A percentile compares a stretch with the other conserved stretches of the same genome.
These are phyloP conservation scores for Hypotaenidia philippensis DNA, from an alignment of 2,797 vertebrate genomes.

Conservation along the genomic window DNA sequence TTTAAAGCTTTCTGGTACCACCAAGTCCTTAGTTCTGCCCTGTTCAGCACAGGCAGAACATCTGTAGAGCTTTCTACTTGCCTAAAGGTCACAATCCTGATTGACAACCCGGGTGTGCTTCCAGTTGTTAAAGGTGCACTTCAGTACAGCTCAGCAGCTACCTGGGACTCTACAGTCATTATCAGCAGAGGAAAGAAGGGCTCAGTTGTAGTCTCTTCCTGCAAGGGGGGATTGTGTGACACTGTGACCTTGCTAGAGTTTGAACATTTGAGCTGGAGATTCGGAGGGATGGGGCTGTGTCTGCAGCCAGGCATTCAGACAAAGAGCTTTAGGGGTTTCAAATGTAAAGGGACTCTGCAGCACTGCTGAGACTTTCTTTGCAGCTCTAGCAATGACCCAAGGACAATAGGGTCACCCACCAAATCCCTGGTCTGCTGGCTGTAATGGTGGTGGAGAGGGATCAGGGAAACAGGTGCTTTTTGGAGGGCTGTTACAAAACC, in stretches of 20 bases:
- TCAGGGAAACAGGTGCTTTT: not conserved
- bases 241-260: not conserved
- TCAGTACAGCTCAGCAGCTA: not conserved
- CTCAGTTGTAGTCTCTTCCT: not conserved
- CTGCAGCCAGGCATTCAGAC: not conserved
- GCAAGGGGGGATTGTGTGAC: not conserved
- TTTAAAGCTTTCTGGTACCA: slow-evolving; percentile 14
- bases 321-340: not conserved
- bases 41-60: not conserved
- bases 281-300: not conserved
- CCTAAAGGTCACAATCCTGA: not conserved
- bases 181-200: not conserved
- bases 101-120: not conserved
- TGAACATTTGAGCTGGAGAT: not conserved
- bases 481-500: not conserved
- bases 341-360: not conserved
- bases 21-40: not conserved
- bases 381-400: not conserved
- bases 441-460: not conserved
- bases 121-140: not conserved
- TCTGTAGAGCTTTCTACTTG: not conserved
- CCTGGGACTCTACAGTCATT: not conserved
- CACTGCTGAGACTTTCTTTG: not conserved
- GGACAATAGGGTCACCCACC: not conserved
- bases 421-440: not conserved